Evolutionary conservation across 2,113 vertebrate species (phyloP), one percentile per base, ranked within the genome.

Genomic region (Phocoena phocoena): DNA sequence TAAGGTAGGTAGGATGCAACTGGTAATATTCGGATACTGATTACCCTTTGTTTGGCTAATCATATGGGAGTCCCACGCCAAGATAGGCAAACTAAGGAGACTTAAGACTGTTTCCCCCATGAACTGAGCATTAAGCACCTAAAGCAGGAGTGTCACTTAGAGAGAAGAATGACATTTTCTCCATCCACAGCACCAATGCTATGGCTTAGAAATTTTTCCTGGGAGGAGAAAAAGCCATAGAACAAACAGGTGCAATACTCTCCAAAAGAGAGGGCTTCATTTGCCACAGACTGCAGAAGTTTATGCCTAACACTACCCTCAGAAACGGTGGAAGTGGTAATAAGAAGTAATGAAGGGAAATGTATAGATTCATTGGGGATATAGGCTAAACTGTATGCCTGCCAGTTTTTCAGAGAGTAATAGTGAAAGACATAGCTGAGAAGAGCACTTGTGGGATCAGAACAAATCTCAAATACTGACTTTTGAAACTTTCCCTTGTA

Each of bases 41-140:
- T 63, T 80, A 33, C 6, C 13, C 28, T 79, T 79, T 91, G 3
- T 3, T 13, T 1, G 21, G 3, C 6, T 36, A 12, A 33, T 67
- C 0, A 0, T 0, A 1, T n/a, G 25, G 14, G 1, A 38, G 2
- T 55, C 13, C 5, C 21, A 26, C 28, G 26, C 12, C 15, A 28
- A 93, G 80, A 70, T 2, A 62, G 21, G 18, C 15, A 71, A 38
- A 44, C 9, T 65, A 10, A 70, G 25, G 1, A 88, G 11, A 68
- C 2, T 17, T 63, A n/a, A 5, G 3, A 12, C 18, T 44, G 31
- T 44, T 62, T 41, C 0, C 6, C 0, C 2, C 31, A 47, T 58
- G 14, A 9, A 8, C 8, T 17, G 53, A 65, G 7, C 1, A 33
- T 8, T 76, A 50, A 50, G 0, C 5, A n/a, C 2, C 38, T 65